Conservation (phyloP, 2,113 vertebrate species). For the Ameiurus melas region DNA sequence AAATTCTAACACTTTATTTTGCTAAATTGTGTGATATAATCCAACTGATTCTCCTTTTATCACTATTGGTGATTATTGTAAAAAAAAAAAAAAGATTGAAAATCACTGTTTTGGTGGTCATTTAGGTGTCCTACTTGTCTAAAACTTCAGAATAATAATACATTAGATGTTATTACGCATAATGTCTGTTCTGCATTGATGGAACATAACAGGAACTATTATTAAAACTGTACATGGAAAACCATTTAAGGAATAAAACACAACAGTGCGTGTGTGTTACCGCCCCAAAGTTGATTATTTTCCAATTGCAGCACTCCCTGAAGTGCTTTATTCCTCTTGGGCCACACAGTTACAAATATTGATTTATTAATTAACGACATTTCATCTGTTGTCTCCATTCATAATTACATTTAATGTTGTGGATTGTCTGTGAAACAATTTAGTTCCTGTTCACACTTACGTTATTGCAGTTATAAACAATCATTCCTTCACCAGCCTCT, state of each 20-base stretch:
- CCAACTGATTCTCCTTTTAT: neutral
- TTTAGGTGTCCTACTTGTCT: neutral
- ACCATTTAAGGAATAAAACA: neutral
- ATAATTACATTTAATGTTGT: neutral
- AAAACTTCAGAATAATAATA: neutral
- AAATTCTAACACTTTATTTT: slow-evolving; percentile 4
- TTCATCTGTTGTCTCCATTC: neutral
- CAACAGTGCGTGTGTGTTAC: too few relatives aligned
- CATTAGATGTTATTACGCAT: neutral
- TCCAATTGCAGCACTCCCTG: neutral
- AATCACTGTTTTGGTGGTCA: neutral
- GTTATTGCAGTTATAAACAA: neutral
- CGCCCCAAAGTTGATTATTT: neutral
- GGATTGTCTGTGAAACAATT: neutral
- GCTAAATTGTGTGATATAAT: neutral
- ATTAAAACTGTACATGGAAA: neutral
- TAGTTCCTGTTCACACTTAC: neutral
- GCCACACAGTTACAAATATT: too few relatives aligned
- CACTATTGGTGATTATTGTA: neutral
- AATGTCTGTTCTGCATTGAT: neutral
- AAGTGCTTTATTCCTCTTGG: neutral
- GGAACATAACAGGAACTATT: neutral
- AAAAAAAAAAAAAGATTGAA: slow-evolving; percentile 10
- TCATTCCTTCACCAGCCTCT: neutral
- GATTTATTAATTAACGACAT: neutral